phyloP scores from a whole-genome alignment of 2,888 invertebrate species.

The Ichneumon xanthorius region DNA sequence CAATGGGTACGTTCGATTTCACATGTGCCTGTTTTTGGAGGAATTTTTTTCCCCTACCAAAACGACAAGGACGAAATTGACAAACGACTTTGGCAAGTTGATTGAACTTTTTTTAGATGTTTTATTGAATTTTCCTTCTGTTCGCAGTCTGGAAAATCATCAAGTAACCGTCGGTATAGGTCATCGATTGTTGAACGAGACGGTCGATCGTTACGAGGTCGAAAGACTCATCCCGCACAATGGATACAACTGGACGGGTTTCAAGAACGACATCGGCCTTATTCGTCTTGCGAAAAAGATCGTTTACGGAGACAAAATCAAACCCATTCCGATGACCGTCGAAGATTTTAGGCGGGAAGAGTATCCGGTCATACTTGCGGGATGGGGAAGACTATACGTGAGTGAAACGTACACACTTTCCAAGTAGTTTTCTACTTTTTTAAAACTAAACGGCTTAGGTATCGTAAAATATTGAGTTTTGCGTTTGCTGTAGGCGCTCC shows the following conservation, averaged over 20 bases:
- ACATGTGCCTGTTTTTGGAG: too few species aligned
- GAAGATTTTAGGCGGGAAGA: not conserved
- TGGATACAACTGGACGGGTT: not conserved
- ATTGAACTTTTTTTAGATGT: not conserved
- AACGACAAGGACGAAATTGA: not conserved
- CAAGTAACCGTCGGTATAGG: not conserved
- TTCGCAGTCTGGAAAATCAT: not conserved
- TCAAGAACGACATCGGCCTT: conserved; percentile 35
- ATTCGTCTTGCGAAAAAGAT: conserved; percentile 36
- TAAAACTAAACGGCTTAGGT: not conserved
- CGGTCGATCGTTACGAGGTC: not conserved
- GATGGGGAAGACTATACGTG: conserved; percentile 35
- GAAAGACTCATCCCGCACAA: conserved; percentile 1
- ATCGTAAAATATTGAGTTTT: not conserved
- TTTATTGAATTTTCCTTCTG: not conserved
- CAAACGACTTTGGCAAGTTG: not conserved
- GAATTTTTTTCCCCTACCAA: not conserved
- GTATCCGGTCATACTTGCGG: conserved; percentile 21
- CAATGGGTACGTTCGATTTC: not conserved
- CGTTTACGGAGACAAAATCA: conserved; percentile 26
- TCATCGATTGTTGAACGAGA: not conserved
- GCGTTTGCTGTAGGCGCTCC: too few species aligned
- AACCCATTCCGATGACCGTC: conserved; percentile 36
- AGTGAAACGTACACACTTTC: not conserved
- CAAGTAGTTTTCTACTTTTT: not conserved